phyloP scores from a whole-genome alignment of 2,797 vertebrate genomes.

The Psittacula echo region DNA sequence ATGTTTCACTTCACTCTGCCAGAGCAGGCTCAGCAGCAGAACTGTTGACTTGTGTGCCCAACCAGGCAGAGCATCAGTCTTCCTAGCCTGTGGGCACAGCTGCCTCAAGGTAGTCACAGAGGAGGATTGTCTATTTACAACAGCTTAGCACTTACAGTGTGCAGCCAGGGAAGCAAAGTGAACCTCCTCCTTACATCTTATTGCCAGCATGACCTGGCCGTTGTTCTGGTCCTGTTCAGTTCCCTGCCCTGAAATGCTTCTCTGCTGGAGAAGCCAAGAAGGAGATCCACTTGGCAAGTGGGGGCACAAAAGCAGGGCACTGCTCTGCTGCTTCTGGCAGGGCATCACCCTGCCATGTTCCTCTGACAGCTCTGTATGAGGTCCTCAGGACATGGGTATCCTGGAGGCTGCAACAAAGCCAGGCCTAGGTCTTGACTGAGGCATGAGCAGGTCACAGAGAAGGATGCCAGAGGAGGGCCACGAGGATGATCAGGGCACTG shows the following conservation, averaged over 20 bases:
- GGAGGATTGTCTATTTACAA: neutral
- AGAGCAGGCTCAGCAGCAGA: neutral
- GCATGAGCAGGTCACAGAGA: neutral
- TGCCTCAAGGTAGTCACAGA: neutral
- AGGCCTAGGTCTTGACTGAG: neutral
- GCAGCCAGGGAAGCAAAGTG: neutral
- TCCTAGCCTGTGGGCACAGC: neutral
- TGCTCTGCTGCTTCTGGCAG: neutral
- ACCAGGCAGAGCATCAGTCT: neutral
- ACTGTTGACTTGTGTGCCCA: neutral
- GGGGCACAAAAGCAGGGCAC: neutral
- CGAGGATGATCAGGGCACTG: too few species aligned
- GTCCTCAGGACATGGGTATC: accelerated
- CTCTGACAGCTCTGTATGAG: neutral
- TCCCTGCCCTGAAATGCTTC: neutral
- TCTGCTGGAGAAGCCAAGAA: neutral
- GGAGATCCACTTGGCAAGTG: accelerated
- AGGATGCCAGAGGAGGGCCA: neutral
- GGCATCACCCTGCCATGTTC: neutral
- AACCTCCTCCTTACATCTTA: neutral
- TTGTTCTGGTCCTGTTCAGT: neutral
- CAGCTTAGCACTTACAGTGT: neutral
- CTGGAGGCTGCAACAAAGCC: neutral
- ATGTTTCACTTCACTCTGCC: neutral
- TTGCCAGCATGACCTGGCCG: too few species aligned